These are phyloP conservation scores for Sclerodermus sp. DNA, from an alignment of 2,888 invertebrate genomes.

Conservation along the genomic window DNA sequence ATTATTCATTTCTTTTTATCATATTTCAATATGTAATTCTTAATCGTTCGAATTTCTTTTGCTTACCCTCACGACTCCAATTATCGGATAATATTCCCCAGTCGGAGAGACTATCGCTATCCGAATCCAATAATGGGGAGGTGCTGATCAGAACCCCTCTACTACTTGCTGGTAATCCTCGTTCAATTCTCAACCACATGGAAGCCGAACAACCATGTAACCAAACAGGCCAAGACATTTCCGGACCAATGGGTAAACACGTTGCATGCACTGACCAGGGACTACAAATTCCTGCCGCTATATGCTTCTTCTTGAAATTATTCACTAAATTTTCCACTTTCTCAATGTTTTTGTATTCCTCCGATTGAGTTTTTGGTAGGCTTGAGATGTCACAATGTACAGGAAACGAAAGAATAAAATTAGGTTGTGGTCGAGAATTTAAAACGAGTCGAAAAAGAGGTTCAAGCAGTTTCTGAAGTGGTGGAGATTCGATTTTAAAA, in stretches of 20 bases:
- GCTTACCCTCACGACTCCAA: constrained; percentile 54
- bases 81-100: constrained; percentile 54
- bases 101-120: constrained; percentile 52
- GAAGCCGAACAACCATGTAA: constrained; percentile 64
- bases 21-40: too few relatives aligned
- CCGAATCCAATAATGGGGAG: constrained; percentile 38
- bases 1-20: too few relatives aligned
- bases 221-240: constrained; percentile 65
- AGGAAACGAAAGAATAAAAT: constrained; percentile 64
- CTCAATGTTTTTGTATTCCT: constrained; percentile 40
- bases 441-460: constrained; percentile 61
- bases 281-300: constrained; percentile 48
- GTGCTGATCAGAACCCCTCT: constrained; percentile 28
- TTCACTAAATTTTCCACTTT: constrained; percentile 52
- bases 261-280: constrained; percentile 54
- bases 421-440: constrained; percentile 61
- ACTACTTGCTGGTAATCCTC: constrained; percentile 37
- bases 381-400: constrained; percentile 15
- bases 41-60: too few relatives aligned
- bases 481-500: constrained; percentile 62
- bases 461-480: constrained; percentile 62
- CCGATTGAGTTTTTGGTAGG: constrained; percentile 20
- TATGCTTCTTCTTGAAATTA: constrained; percentile 50
- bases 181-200: constrained; percentile 62
- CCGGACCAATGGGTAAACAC: constrained; percentile 50